phyloP scores from a whole-genome alignment of 2,797 vertebrate genomes.

The Sylvia borin region DNA sequence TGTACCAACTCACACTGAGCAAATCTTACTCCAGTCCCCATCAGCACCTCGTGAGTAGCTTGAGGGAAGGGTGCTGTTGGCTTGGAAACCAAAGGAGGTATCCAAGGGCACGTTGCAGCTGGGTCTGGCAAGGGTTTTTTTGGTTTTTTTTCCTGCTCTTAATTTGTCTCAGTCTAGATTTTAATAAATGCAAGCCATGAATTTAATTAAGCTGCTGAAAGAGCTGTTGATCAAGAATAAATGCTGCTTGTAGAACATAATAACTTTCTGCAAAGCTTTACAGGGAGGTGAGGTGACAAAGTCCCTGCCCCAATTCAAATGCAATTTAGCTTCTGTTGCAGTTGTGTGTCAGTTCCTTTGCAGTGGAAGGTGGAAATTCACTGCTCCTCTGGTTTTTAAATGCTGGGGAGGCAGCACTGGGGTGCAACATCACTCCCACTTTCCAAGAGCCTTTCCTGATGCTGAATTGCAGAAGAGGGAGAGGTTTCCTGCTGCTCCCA shows the following conservation, averaged over 20 bases:
- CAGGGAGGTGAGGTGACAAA: not conserved
- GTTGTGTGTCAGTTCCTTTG: not conserved
- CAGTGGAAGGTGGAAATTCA: not conserved
- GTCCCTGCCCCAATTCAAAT: not conserved
- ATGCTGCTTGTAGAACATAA: not conserved
- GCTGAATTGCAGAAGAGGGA: not conserved
- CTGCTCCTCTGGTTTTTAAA: not conserved
- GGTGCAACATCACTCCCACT: fast-evolving
- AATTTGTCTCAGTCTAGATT: slow-evolving; percentile 27
- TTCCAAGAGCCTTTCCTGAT: not conserved
- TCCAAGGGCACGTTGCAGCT: slow-evolving; percentile 3
- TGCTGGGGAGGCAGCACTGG: not conserved
- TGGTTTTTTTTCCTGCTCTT: not conserved
- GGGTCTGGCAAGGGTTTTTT: not conserved
- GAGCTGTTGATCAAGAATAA: slow-evolving; percentile 36
- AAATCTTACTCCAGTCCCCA: not conserved
- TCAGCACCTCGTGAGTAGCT: not conserved
- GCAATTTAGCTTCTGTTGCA: not conserved
- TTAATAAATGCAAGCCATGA: slow-evolving; percentile 34
- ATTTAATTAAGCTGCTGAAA: slow-evolving; percentile 55
- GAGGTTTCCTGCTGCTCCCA: not conserved
- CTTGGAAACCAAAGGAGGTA: slow-evolving; percentile 22
- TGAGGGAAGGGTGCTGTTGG: not conserved
- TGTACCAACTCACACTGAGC: not conserved
- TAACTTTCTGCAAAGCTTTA: not conserved